Base-by-base conservation (phyloP, 2,888 invertebrate species). In the Diarsia brunnea region DNA sequence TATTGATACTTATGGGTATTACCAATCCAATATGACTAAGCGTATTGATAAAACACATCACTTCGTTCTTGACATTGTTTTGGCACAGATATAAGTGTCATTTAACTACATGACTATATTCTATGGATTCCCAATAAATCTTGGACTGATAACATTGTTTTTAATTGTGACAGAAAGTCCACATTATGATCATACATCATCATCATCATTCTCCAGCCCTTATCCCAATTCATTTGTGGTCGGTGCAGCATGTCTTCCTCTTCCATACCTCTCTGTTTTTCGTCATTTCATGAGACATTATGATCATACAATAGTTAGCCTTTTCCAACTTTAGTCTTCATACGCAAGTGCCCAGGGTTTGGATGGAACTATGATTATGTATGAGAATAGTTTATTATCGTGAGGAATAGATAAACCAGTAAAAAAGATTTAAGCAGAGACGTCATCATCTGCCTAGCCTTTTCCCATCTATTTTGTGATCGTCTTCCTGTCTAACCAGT, bases 121-220 rank as follows among this genome's bases (percentile, higher is more conserved):
- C 4, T 31, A 10, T 47, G 0, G 2, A 8, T 5, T 47, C n/a
- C 38, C 47, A 19, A n/a, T 78, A 38, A 27, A n/a, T 8, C 24
- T 38, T 10, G 3, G 8, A 47, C 4, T 69, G 69, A 53, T 78
- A 43, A 14, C 53, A 77, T 49, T 69, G 53, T 78, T 47, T 53
- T 21, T 1, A 45, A 31, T 27, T 55, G 38, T 16, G 14, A 53
- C n/a, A 63, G 27, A 47, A 47, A 53, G 12, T 55, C 4, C 14
- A 12, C 31, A 4, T 21, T 21, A 47, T 51, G 24, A 16, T 24
- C 2, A 63, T 31, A 79, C 1, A 55, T n/a, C n/a, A n/a, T n/a
- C n/a, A n/a, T n/a, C n/a, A n/a, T n/a, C n/a, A n/a, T n/a, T n/a
- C n/a, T n/a, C n/a, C n/a, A n/a, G n/a, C n/a, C n/a, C n/a, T n/a